Base-by-base conservation (phyloP, 2,113 vertebrate species). In the Oncorhynchus mykiss region DNA sequence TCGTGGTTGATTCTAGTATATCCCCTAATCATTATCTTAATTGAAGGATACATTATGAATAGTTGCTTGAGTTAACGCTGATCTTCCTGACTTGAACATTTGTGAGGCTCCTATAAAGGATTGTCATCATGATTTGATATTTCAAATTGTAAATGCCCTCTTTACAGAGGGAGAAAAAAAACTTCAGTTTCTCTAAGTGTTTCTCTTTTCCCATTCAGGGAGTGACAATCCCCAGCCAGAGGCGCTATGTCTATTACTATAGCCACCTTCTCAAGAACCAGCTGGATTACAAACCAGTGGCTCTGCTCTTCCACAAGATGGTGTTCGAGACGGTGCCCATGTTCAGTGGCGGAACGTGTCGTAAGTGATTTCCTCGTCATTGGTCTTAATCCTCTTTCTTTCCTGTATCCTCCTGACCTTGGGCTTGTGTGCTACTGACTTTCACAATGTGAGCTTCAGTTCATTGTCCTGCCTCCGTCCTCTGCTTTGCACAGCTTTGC, bases 251-350 rank as follows among this genome's bases (percentile, higher is more conserved):
- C 31, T 93, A 95, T 90, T 99, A 99, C 92, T 99, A 99, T 93
- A 99, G 96, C 93, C 96, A 96, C 94, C 95, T 99, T 92, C 92
- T 99, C 90, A 96, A 95, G 91, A 96, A 98, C 88, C 94, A 95
- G 87, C 92, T 99, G 91, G 96, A 96, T 81, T 99, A 99, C 93
- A 96, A 95, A 92, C 97, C 97, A 62, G 96, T 97, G 87, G 96
- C 97, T 73, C 92, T 99, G 93, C 94, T 99, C 75, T 97, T 99
- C 93, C 97, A 99, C 93, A 98, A 97, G 92, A 98, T 99, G 95
- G 94, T 96, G 92, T 99, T 99, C 92, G 96, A 98, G 90, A 99
- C 97, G 71, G 94, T 99, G 93, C 97, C 97, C 85, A 99, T 99
- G 97, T 99, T 97, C 93, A 99, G 97, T 72, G 94, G 94, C 25